Percentiles rank a stretch among this genome's conserved stretches.
Conservation (phyloP, 2,888 invertebrate species). For the Polia nebulosa region DNA sequence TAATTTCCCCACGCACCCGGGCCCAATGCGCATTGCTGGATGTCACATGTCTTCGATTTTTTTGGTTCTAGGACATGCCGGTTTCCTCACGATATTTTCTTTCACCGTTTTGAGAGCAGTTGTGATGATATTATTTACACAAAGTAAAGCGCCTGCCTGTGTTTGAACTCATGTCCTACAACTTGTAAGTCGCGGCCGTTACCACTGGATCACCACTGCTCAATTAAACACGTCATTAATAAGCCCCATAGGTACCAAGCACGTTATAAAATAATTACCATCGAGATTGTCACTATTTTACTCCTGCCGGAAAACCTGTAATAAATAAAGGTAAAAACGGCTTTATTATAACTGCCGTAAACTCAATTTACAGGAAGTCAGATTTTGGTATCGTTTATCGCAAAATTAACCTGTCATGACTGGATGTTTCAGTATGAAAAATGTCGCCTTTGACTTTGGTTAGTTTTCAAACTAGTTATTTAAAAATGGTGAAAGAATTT, state of each 20-base stretch:
- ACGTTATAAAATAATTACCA: constrained; percentile 24
- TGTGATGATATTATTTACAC: too few species aligned
- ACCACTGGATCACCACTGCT: too few species aligned
- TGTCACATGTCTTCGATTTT: too few species aligned
- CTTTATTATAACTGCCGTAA: constrained; percentile 55
- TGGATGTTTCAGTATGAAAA: constrained; percentile 67
- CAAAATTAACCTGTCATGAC: constrained; percentile 74
- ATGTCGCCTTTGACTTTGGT: constrained; percentile 48
- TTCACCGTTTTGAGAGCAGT: too few species aligned
- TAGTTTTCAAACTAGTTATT: constrained; percentile 44
- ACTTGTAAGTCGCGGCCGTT: too few species aligned
- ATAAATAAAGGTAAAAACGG: constrained; percentile 21
- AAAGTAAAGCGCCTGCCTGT: too few species aligned
- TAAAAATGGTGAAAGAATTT: constrained; percentile 16
- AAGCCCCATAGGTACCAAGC: neutral
- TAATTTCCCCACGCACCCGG: too few species aligned
- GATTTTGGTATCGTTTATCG: constrained; percentile 65
- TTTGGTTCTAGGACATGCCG: too few species aligned
- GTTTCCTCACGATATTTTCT: too few species aligned
- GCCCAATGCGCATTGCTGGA: too few species aligned
- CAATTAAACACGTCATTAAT: neutral
- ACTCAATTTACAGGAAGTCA: constrained; percentile 57
- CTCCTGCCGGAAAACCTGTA: neutral
- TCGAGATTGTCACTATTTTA: constrained; percentile 16
- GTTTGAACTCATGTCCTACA: too few species aligned